Conservation (phyloP, 2,888 invertebrate species). For the Parnassius mnemosyne region DNA sequence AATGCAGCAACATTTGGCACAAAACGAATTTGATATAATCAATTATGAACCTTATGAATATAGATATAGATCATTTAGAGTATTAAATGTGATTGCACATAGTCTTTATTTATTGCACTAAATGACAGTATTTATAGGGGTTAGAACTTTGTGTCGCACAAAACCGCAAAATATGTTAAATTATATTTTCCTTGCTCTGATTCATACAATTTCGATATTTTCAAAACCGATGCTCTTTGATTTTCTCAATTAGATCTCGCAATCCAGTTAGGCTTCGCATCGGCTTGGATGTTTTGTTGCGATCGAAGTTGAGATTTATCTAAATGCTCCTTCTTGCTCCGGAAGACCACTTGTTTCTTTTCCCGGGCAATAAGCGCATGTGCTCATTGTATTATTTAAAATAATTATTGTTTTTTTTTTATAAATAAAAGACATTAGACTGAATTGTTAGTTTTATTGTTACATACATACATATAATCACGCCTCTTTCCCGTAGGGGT, state of each 20-base stretch:
- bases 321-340: constrained; percentile 72
- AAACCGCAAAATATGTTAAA: constrained; percentile 3
- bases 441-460: constrained; percentile 53
- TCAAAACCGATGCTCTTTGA: background rate
- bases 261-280: constrained; percentile 27
- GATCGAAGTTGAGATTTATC: constrained; percentile 33
- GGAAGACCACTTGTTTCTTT: constrained; percentile 73
- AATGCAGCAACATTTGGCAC: constrained; percentile 64
- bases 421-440: constrained; percentile 78
- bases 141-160: background rate
- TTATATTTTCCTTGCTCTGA: background rate
- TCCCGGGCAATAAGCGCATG: constrained; percentile 77
- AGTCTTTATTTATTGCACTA: constrained; percentile 41
- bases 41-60: constrained; percentile 54
- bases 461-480: too few relatives aligned
- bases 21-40: constrained; percentile 66
- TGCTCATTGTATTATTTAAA: constrained; percentile 70
- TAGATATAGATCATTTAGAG: constrained; percentile 54
- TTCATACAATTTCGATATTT: background rate
- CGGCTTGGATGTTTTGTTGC: constrained; percentile 27
- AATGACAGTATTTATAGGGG: constrained; percentile 3
- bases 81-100: constrained; percentile 68
- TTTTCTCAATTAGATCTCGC: background rate
- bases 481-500: too few relatives aligned
- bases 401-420: constrained; percentile 65